Conservation (phyloP, 2,797 vertebrate genomes). For the Rhinichthys osculus region DNA sequence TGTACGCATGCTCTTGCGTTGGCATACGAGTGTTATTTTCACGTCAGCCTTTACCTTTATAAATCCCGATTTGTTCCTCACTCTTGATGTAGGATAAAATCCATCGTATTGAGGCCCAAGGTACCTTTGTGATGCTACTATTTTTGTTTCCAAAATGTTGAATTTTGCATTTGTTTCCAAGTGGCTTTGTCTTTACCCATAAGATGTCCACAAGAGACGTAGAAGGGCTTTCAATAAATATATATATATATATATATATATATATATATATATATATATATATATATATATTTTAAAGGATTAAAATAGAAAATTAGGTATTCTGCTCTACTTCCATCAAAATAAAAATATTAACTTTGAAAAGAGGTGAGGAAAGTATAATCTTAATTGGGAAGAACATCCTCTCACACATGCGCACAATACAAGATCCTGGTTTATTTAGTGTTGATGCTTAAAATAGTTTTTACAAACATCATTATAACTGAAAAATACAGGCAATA, state of each 20-base stretch:
- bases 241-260: too few relatives aligned
- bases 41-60: background rate
- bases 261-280: too few relatives aligned
- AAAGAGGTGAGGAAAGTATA: background rate
- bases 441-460: slow-evolving; percentile 25
- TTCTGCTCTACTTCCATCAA: too few relatives aligned
- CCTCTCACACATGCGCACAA: background rate
- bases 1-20: background rate
- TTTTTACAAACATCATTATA: slow-evolving; percentile 9
- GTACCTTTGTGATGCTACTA: background rate
- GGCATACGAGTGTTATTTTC: background rate
- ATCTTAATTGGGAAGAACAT: background rate
- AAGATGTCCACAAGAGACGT: background rate
- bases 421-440: slow-evolving; percentile 41
- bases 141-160: background rate
- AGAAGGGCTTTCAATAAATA: background rate
- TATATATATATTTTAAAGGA: background rate
- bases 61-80: background rate
- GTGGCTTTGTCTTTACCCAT: background rate
- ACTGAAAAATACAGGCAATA: slow-evolving; percentile 14
- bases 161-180: background rate
- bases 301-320: background rate
- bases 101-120: background rate
- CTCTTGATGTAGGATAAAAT: background rate
- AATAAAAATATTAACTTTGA: background rate